Percentiles rank a stretch among this genome's conserved stretches.
Evolutionary conservation across 1,140 invertebrate genomes (phyloP).

Genomic region (Apolygus lucorum): DNA sequence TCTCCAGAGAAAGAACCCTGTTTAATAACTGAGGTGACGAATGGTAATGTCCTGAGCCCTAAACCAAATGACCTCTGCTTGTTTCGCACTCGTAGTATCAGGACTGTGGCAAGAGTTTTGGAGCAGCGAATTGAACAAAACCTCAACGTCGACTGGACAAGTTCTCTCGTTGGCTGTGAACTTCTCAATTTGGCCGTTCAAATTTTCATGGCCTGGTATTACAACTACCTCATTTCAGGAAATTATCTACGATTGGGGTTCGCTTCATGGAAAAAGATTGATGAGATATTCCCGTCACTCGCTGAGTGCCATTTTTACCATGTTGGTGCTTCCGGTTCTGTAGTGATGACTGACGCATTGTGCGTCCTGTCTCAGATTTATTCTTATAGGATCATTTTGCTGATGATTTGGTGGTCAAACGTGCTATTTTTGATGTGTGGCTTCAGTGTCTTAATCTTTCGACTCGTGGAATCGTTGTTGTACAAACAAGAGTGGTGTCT

Average conservation of each 20-base stretch:
- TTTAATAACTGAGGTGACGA: neutral
- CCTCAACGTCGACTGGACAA: neutral
- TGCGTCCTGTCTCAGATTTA: constrained; percentile 61
- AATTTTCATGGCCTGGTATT: neutral
- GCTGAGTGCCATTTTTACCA: constrained; percentile 39
- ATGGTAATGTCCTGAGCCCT: neutral
- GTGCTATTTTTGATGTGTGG: neutral
- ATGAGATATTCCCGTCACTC: constrained; percentile 36
- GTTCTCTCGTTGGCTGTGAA: neutral
- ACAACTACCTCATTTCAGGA: neutral
- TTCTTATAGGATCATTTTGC: neutral
- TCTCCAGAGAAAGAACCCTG: no score
- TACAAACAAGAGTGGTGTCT: neutral
- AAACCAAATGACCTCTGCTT: neutral
- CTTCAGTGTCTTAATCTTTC: neutral
- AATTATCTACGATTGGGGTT: neutral
- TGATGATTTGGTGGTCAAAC: neutral
- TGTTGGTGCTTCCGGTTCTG: constrained; percentile 50
- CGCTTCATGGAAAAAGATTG: neutral
- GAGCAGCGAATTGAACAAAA: neutral
- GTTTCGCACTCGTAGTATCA: neutral
- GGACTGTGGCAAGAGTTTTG: neutral
- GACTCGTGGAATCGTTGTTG: neutral
- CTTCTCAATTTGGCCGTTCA: neutral
- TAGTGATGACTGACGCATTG: constrained; percentile 50